Base-by-base conservation (phyloP, 2,113 vertebrate genomes). In the Hyla sarda region DNA sequence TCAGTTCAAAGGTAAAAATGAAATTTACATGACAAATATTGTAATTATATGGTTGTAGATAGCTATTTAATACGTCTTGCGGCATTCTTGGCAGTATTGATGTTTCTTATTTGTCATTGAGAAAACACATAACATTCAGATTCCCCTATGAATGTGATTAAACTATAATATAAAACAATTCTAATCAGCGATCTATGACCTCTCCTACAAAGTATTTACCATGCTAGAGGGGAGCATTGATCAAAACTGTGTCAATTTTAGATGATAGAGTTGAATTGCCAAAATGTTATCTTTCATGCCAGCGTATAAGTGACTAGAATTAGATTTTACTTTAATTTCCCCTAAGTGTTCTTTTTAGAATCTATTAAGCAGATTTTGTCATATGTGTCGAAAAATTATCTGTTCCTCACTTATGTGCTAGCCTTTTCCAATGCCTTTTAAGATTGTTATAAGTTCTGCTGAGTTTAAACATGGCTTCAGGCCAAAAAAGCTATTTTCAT, bases 401-500 rank as follows among this genome's bases (percentile, higher is more conserved):
- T 94, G 69, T 86, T 83, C 88, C 90, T 88, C 85, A 92, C 92
- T 92, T 87, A 89, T 91, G 93, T 92, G 84, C 82, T 88, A 92
- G 56, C 84, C 17, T 92, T 93, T 94, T 92, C 89, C 85, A 88
- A 85, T 82, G 84, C 37, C 58, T 69, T 89, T 93, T 93, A 62
- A 76, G 56, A 92, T 92, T 87, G 47, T 82, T 83, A 91, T 92
- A 91, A 93, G 89, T 89, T 81, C 74, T 89, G 89, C 90, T 94
- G 90, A 93, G 91, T 91, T 89, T 91, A n/a, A 4, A 23, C 52
- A 88, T 94, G 94, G 95, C 93, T 87, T 84, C 78, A 87, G 69
- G 93, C 94, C 94, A 95, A 92, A 90, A 91, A 93, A 94, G 93
- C 93, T 93, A 94, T 95, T 95, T 95, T 90, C 90, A 88, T 92